Percentiles rank a stretch among this genome's conserved stretches.
phyloP scores from a whole-genome alignment of 2,797 vertebrate species.

The Lutjanus argentimaculatus region DNA sequence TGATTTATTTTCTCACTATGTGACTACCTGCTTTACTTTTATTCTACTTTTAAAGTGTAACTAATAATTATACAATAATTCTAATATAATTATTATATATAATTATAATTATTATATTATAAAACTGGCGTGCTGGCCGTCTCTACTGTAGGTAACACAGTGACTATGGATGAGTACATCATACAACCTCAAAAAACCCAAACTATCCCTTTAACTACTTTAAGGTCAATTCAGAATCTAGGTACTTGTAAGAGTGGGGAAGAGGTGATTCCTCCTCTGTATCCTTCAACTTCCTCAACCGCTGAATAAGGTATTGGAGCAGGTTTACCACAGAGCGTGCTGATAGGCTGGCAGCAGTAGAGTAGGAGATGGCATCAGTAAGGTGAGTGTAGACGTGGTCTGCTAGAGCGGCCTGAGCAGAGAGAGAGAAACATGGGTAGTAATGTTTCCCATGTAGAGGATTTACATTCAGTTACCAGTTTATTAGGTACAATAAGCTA shows the following conservation, averaged over 20 bases:
- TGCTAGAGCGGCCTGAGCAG: conserved; percentile 87
- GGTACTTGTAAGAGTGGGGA: conserved; percentile 85
- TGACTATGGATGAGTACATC: no score
- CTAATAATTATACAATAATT: no score
- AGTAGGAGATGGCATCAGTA: conserved; percentile 88
- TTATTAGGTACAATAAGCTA: no score
- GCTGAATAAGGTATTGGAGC: conserved; percentile 84
- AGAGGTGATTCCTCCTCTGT: conserved; percentile 61
- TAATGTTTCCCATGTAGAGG: background rate
- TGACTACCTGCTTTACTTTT: no score
- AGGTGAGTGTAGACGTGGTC: conserved; percentile 74
- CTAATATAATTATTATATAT: no score
- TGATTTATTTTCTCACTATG: no score
- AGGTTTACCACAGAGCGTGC: conserved; percentile 83
- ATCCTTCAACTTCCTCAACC: conserved; percentile 75
- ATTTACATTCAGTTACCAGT: no score
- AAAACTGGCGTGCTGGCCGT: no score
- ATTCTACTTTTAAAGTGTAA: no score
- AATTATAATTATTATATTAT: no score
- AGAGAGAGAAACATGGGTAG: background rate
- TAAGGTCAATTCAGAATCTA: background rate
- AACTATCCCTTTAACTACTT: background rate
- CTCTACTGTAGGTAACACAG: no score
- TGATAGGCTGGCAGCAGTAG: conserved; percentile 87
- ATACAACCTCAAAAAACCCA: no score